Percentiles rank a stretch among this genome's conserved stretches.
Conservation (phyloP, 2,888 invertebrate genomes). For the Lithophane leautieri region DNA sequence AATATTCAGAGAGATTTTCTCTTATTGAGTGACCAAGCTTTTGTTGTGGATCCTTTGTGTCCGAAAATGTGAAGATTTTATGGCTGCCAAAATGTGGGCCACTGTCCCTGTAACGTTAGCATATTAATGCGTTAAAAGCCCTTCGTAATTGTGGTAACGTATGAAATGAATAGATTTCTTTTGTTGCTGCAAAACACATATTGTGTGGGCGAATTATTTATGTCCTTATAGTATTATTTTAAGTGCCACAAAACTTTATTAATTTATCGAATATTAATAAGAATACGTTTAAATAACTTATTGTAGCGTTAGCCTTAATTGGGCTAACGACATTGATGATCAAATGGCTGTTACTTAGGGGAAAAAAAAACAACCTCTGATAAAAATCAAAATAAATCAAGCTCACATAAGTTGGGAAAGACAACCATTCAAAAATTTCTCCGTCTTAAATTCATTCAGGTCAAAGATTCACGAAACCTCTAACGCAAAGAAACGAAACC, state of each 20-base stretch:
- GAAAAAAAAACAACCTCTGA: not conserved
- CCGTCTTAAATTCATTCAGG: not conserved
- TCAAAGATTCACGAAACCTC: constrained; percentile 9
- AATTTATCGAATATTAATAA: not conserved
- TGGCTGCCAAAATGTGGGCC: constrained; percentile 58
- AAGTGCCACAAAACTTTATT: no score
- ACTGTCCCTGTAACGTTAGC: constrained; percentile 40
- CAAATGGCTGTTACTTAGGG: not conserved
- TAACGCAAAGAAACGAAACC: constrained; percentile 22
- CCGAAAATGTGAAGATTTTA: constrained; percentile 66
- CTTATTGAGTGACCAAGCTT: constrained; percentile 68
- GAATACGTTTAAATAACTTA: not conserved
- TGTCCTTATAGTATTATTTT: not conserved
- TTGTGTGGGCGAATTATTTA: not conserved
- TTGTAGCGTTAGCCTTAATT: not conserved
- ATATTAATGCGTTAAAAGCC: constrained; percentile 51
- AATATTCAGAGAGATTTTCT: constrained; percentile 66
- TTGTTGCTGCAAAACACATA: constrained; percentile 15
- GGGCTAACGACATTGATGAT: no score
- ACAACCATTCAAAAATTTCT: not conserved
- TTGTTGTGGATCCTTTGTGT: constrained; percentile 71
- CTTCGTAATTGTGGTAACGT: constrained; percentile 29
- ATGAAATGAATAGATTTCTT: constrained; percentile 20
- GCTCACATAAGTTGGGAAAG: not conserved
- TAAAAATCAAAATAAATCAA: not conserved